A percentile compares a stretch with the other conserved stretches of the same genome.
Conservation (phyloP, 2,797 vertebrate species). For the Agapornis canus region DNA sequence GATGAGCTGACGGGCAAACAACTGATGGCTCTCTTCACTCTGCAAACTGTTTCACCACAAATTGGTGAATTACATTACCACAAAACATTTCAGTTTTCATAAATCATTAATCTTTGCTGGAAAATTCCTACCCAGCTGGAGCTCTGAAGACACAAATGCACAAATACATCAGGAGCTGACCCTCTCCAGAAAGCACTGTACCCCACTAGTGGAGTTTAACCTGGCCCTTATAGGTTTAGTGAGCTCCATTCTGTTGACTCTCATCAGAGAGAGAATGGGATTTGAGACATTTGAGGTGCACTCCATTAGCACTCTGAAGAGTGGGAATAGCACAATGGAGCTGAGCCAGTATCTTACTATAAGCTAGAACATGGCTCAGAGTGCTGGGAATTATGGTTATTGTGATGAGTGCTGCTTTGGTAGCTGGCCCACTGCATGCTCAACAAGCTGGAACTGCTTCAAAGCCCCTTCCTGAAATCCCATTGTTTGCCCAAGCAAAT, state of each 20-base stretch:
- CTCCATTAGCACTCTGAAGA: neutral
- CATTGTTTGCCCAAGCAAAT: neutral
- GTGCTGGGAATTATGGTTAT: accelerated
- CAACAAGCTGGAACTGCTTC: neutral
- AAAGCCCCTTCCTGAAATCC: neutral
- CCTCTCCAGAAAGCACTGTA: accelerated
- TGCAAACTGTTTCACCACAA: neutral
- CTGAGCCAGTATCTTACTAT: neutral
- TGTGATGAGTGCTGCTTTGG: neutral
- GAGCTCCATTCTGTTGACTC: neutral
- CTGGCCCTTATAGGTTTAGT: neutral
- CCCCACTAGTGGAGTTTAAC: accelerated
- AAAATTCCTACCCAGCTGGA: neutral
- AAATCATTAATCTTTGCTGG: neutral
- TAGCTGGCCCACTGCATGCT: neutral
- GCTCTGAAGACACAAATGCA: neutral
- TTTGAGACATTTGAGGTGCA: neutral
- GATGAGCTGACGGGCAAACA: neutral
- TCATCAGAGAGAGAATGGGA: neutral
- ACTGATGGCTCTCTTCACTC: neutral
- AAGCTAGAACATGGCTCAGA: neutral
- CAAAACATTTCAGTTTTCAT: neutral
- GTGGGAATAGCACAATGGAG: neutral
- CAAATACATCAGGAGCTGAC: accelerated
- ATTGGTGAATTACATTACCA: accelerated